phyloP scores from a whole-genome alignment of 2,113 vertebrate species.

The Thalassarche chlororhynchos region DNA sequence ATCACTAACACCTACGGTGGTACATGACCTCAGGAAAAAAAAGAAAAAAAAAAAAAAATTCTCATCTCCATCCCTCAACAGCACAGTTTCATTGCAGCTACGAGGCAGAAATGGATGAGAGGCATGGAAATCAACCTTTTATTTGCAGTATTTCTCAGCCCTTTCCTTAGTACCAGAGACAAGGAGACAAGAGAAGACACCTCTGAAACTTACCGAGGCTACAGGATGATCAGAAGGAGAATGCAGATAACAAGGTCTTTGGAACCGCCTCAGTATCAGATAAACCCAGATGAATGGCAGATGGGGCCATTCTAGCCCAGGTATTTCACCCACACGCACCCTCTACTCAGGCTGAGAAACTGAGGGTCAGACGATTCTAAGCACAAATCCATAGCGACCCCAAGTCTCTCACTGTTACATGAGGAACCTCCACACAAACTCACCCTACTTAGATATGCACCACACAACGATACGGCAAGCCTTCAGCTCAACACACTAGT shows the following conservation, averaged over 20 bases:
- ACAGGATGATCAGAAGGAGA: not conserved
- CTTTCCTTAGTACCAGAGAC: not conserved
- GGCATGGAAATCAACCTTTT: not conserved
- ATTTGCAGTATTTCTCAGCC: not conserved
- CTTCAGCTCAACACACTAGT: not conserved
- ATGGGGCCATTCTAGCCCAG: not conserved
- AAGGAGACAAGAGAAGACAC: not conserved
- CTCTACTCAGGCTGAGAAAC: not conserved
- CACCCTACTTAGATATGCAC: not conserved
- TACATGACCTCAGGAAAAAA: not conserved
- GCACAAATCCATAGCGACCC: not conserved
- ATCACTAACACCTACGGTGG: not conserved
- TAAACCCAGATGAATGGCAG: not conserved
- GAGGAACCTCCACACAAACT: not conserved
- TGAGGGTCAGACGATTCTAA: not conserved
- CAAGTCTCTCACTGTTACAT: not conserved
- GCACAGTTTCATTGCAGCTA: not conserved
- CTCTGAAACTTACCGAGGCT: slow-evolving; percentile 12
- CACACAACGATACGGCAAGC: not conserved
- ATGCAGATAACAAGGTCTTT: not conserved
- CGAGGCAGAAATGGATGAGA: not conserved
- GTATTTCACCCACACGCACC: not conserved
- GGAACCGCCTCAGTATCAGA: not conserved
- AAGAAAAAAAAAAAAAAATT: too few species aligned
- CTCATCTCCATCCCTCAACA: not conserved